phyloP scores from a whole-genome alignment of 2,797 vertebrate genomes.

The Euphonia xanthogaster region DNA sequence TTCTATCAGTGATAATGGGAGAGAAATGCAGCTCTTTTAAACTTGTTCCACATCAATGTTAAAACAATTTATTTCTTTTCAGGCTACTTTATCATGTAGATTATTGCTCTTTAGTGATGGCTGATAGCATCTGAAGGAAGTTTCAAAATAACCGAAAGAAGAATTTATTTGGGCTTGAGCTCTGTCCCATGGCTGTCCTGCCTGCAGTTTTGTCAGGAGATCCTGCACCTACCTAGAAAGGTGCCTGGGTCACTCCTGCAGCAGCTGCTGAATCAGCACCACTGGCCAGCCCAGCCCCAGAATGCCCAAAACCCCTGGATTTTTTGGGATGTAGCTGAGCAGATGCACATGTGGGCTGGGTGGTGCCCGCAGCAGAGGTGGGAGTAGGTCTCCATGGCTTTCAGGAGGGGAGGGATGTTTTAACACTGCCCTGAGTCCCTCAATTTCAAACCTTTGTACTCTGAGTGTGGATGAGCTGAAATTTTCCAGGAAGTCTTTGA shows the following conservation, averaged over 20 bases:
- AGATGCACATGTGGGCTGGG: background rate
- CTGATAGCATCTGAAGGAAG: background rate
- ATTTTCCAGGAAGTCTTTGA: background rate
- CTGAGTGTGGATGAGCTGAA: background rate
- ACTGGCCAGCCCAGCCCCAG: background rate
- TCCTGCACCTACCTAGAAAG: background rate
- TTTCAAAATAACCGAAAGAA: background rate
- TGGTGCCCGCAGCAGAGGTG: background rate
- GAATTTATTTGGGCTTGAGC: background rate
- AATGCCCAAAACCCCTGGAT: background rate
- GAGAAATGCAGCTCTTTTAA: background rate
- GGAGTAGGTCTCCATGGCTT: background rate
- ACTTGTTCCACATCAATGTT: background rate
- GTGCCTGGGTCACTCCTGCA: background rate
- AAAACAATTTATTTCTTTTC: background rate
- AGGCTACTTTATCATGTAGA: background rate
- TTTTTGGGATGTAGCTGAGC: background rate
- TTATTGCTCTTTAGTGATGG: background rate
- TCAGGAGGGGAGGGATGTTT: background rate
- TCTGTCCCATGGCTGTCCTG: rapidly evolving
- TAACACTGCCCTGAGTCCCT: rapidly evolving
- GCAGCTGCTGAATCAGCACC: background rate
- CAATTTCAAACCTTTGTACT: background rate
- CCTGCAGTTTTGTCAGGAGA: background rate
- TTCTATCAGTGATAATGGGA: background rate